These are phyloP conservation scores for Sycophila texana DNA, from an alignment of 2,888 invertebrate genomes.

Conservation along the genomic window DNA sequence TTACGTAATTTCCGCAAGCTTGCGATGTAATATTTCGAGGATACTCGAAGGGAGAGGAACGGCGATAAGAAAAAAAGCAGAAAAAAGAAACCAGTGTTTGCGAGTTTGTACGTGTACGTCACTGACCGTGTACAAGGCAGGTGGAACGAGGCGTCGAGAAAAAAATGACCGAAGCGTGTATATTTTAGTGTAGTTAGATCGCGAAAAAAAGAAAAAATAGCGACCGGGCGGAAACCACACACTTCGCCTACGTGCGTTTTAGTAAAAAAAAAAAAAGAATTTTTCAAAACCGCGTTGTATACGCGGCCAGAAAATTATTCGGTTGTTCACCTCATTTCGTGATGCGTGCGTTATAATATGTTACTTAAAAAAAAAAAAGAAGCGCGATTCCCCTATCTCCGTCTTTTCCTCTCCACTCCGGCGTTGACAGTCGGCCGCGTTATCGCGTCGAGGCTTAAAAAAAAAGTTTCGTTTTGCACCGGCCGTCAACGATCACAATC, in stretches of 20 bases:
- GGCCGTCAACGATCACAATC: too few species aligned
- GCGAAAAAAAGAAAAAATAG: too few species aligned
- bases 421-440: not conserved
- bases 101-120: conserved; percentile 25
- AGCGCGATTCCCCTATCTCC: not conserved
- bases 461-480: too few species aligned
- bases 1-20: too few species aligned
- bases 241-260: not conserved
- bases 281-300: not conserved
- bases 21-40: too few species aligned
- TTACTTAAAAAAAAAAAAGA: conserved; percentile 17
- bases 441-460: not conserved
- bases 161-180: not conserved
- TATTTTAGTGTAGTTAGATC: not conserved
- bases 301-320: too few species aligned
- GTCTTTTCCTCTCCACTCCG: not conserved
- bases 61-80: conserved; percentile 8
- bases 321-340: conserved; percentile 32
- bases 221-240: too few species aligned
- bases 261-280: too few species aligned
- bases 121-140: conserved; percentile 18
- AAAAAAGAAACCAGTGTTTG: not conserved
- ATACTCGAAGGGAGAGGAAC: not conserved
- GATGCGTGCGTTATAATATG: conserved; percentile 23
- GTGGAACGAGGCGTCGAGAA: conserved; percentile 1